A percentile compares a stretch with the other conserved stretches of the same genome.
phyloP scores from a whole-genome alignment of 1,140 invertebrate genomes.

The Steinernema khuongi region DNA sequence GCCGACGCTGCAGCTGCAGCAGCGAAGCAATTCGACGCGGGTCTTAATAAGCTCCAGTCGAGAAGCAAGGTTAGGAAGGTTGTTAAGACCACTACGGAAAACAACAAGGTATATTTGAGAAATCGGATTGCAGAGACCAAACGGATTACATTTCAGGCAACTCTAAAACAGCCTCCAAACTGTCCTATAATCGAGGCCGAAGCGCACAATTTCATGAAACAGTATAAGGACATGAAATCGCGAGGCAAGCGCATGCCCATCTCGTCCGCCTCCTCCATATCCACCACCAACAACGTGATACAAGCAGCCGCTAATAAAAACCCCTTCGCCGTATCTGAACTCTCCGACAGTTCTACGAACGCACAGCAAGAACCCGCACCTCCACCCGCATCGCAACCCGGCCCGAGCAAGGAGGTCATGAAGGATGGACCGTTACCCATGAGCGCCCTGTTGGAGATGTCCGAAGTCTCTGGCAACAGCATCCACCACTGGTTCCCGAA shows the following conservation, averaged over 20 bases:
- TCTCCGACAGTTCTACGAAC: background rate
- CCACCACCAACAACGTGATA: slow-evolving; percentile 25
- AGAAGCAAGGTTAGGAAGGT: background rate
- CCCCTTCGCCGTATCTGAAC: background rate
- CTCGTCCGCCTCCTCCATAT: slow-evolving; percentile 32
- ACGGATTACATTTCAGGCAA: too few species aligned
- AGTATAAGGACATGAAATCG: background rate
- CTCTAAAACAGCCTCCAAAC: background rate
- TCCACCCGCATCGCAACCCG: background rate
- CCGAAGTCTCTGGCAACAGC: background rate
- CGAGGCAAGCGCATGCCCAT: background rate
- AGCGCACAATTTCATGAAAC: slow-evolving; percentile 3
- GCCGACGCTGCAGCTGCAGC: background rate
- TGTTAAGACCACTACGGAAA: background rate
- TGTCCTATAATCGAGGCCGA: background rate
- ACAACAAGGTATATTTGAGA: background rate
- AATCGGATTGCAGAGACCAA: background rate
- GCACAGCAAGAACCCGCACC: background rate
- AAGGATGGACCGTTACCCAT: background rate
- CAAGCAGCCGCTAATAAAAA: background rate
- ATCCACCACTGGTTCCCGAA: slow-evolving; percentile 9
- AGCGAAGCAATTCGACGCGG: background rate
- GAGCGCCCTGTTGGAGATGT: background rate
- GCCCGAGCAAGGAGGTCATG: background rate
- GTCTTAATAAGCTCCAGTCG: background rate